phyloP scores from a whole-genome alignment of 2,113 vertebrate species.

The Rhinoderma darwinii region DNA sequence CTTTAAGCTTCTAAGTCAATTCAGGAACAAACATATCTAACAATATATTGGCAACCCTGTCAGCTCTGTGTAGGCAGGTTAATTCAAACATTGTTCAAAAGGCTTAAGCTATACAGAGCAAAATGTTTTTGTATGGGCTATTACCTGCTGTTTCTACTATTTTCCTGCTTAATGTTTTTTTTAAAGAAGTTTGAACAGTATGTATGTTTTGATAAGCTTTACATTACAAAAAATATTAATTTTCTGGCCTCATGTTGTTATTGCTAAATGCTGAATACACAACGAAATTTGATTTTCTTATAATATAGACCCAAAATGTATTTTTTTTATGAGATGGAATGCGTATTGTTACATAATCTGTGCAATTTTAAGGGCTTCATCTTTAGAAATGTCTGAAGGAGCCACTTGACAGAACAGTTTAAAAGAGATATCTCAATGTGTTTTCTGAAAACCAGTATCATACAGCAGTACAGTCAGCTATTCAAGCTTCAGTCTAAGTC shows the following conservation, averaged over 20 bases:
- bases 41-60: neutral
- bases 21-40: neutral
- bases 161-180: neutral
- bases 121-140: neutral
- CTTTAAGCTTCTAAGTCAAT: too few relatives aligned
- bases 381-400: neutral
- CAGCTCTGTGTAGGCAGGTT: neutral
- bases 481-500: neutral
- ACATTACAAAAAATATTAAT: neutral
- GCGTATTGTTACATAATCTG: neutral
- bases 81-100: neutral
- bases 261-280: neutral
- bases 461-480: neutral
- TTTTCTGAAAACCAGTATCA: neutral
- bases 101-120: neutral
- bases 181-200: neutral
- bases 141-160: conserved; percentile 10
- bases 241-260: neutral
- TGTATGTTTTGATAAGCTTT: conserved; percentile 2
- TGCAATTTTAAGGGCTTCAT: too few relatives aligned
- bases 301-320: neutral
- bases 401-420: neutral
- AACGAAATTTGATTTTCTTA: neutral
- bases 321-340: neutral
- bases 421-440: neutral